These are phyloP conservation scores for Stercorarius parasiticus DNA, from an alignment of 2,113 vertebrate species.

Conservation along the genomic window DNA sequence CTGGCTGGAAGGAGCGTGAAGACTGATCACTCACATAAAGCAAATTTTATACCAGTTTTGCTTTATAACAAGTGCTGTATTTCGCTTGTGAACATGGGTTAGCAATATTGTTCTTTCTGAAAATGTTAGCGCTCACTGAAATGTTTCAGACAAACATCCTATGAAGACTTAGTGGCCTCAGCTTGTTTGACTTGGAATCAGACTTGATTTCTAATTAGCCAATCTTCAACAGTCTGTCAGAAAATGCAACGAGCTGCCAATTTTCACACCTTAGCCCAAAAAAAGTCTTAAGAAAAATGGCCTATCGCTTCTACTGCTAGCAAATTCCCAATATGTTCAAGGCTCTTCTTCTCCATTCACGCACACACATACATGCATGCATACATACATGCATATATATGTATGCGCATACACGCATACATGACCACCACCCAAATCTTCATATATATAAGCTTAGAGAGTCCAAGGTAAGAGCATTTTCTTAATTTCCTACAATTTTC, in stretches of 20 bases:
- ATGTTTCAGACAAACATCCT: slow-evolving; percentile 70
- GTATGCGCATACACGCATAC: neutral
- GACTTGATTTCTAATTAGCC: slow-evolving; percentile 71
- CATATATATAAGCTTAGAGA: neutral
- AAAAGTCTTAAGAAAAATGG: slow-evolving; percentile 47
- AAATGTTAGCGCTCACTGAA: slow-evolving; percentile 56
- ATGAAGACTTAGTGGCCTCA: slow-evolving; percentile 65
- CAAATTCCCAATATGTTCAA: neutral
- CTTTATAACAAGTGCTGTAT: neutral
- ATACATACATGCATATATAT: too few relatives aligned
- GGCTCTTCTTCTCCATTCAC: neutral
- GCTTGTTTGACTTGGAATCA: slow-evolving; percentile 74
- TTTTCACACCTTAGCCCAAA: slow-evolving; percentile 70
- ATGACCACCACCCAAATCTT: neutral
- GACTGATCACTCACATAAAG: slow-evolving; percentile 63
- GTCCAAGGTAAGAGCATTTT: neutral
- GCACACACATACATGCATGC: neutral
- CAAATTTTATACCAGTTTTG: slow-evolving; percentile 26
- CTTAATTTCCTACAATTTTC: slow-evolving; percentile 5
- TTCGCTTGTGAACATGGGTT: slow-evolving; percentile 19
- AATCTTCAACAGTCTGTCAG: slow-evolving; percentile 67
- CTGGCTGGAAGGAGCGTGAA: slow-evolving; percentile 60
- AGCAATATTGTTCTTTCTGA: slow-evolving; percentile 69
- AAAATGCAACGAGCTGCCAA: slow-evolving; percentile 63
- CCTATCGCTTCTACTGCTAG: slow-evolving; percentile 27